phyloP scores from a whole-genome alignment of 2,888 invertebrate genomes.

The Pollenia angustigena region DNA sequence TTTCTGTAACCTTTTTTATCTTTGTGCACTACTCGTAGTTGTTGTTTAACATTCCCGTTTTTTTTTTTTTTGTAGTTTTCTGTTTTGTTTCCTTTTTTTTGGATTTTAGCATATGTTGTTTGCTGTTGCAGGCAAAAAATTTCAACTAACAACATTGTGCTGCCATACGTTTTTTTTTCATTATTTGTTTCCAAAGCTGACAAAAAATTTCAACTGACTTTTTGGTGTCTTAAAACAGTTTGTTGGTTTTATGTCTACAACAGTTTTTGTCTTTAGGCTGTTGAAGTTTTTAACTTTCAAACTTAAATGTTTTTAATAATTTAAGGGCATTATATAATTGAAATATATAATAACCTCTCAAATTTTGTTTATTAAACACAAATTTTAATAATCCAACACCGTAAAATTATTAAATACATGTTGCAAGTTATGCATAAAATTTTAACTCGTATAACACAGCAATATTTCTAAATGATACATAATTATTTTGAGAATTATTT shows the following conservation, averaged over 20 bases:
- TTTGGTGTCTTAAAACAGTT: slow-evolving; percentile 26
- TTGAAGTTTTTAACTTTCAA: neutral
- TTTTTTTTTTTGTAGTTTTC: slow-evolving; percentile 2
- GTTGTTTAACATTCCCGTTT: slow-evolving; percentile 53
- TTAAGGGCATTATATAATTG: neutral
- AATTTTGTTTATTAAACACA: too few species aligned
- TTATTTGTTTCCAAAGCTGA: slow-evolving; percentile 4
- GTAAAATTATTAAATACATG: too few species aligned
- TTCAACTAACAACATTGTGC: slow-evolving; percentile 3
- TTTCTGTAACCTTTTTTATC: slow-evolving; percentile 1
- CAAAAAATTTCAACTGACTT: slow-evolving; percentile 34
- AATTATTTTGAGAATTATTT: too few species aligned
- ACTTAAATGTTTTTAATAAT: neutral
- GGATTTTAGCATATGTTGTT: slow-evolving; percentile 42
- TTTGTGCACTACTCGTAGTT: neutral
- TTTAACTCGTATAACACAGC: too few species aligned
- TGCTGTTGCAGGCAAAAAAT: slow-evolving; percentile 15
- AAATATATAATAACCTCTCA: too few species aligned
- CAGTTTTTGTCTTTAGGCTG: neutral
- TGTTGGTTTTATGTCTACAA: neutral
- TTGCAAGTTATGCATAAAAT: too few species aligned
- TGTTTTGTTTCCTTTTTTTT: neutral
- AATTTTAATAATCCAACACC: too few species aligned
- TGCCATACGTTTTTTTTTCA: slow-evolving; percentile 19
- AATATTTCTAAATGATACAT: too few species aligned